These are phyloP conservation scores for Dascillus cervinus DNA, from an alignment of 2,888 invertebrate genomes.

Conservation along the genomic window DNA sequence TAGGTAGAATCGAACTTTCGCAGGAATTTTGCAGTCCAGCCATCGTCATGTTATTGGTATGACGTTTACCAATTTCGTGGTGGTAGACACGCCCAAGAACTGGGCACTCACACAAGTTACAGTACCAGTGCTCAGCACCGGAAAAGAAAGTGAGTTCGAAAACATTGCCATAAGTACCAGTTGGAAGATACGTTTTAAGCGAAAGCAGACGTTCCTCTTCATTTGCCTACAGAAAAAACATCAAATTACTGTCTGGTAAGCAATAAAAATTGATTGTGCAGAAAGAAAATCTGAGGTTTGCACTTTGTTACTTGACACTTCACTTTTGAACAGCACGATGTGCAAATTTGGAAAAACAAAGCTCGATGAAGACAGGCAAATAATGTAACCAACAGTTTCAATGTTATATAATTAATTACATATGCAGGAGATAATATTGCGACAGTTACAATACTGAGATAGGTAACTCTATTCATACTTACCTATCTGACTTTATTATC, in stretches of 20 bases:
- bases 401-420: no score
- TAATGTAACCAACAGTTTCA: no score
- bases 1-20: no score
- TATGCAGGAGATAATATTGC: no score
- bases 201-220: constrained; percentile 35
- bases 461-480: no score
- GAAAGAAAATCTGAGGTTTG: no score
- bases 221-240: constrained; percentile 29
- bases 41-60: constrained; percentile 25
- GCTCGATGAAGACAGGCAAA: no score
- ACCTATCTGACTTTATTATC: not conserved
- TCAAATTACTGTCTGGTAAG: not conserved
- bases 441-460: no score
- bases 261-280: no score
- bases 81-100: constrained; percentile 39
- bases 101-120: constrained; percentile 38
- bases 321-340: no score
- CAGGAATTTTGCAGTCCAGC: constrained; percentile 12
- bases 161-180: constrained; percentile 34
- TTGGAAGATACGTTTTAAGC: constrained; percentile 31
- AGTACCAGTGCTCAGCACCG: constrained; percentile 38
- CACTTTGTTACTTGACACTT: no score
- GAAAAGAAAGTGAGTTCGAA: constrained; percentile 34
- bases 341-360: no score
- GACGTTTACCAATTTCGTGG: constrained; percentile 39